phyloP scores from a whole-genome alignment of 2,113 vertebrate genomes.

The Leuciscus idus region DNA sequence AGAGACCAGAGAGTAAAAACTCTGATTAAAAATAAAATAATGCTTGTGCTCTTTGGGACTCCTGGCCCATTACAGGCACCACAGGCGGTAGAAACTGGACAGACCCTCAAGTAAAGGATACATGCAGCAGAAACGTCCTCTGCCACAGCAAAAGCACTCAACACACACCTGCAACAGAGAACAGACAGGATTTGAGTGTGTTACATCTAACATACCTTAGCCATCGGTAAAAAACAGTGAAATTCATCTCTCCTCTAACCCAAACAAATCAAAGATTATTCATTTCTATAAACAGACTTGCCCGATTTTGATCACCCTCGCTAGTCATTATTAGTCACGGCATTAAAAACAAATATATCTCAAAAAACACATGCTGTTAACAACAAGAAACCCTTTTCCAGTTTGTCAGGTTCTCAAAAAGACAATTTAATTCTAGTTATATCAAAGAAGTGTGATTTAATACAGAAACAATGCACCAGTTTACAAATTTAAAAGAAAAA shows the following conservation, averaged over 20 bases:
- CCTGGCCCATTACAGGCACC: conserved; percentile 94
- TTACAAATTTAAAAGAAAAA: neutral
- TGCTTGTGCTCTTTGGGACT: conserved; percentile 82
- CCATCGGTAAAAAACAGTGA: neutral
- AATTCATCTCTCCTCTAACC: neutral
- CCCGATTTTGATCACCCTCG: neutral
- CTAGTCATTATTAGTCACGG: neutral
- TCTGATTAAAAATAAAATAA: conserved; percentile 81
- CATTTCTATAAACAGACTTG: neutral
- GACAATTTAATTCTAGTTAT: neutral
- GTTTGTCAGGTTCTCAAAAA: neutral
- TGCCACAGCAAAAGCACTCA: conserved; percentile 59
- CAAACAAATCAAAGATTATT: neutral
- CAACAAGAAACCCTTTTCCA: neutral
- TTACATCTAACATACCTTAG: neutral
- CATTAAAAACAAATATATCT: neutral
- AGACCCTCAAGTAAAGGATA: conserved; percentile 64
- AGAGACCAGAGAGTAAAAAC: conserved; percentile 84
- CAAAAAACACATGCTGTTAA: neutral
- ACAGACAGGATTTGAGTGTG: neutral
- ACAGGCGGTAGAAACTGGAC: conserved; percentile 73
- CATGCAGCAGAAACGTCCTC: conserved; percentile 63
- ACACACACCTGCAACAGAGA: conserved; percentile 66
- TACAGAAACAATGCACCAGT: neutral
- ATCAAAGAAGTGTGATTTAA: neutral